Percentiles rank a stretch among this genome's conserved stretches.
phyloP scores from a whole-genome alignment of 2,888 invertebrate species.

The Pristionchus fissidentatus region DNA sequence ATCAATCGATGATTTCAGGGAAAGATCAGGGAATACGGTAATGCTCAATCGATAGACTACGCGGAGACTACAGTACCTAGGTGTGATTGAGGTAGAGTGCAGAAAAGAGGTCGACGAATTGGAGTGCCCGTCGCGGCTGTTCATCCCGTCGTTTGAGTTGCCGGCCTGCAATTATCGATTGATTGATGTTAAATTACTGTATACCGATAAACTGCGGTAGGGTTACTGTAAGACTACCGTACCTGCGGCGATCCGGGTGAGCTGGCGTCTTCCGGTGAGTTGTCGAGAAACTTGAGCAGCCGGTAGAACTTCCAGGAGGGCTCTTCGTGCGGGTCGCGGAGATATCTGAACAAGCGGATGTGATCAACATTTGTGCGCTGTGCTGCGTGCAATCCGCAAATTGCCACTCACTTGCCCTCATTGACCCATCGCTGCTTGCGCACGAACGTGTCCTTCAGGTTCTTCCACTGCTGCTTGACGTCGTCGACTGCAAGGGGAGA shows the following conservation, averaged over 20 bases:
- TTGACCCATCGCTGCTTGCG: constrained; percentile 63
- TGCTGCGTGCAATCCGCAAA: background rate
- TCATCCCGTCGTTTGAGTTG: constrained; percentile 47
- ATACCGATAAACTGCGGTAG: background rate
- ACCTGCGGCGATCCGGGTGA: constrained; percentile 44
- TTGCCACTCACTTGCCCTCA: constrained; percentile 59
- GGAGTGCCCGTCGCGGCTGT: constrained; percentile 26
- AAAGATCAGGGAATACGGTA: background rate
- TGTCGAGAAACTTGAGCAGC: constrained; percentile 61
- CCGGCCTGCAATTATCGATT: constrained; percentile 39
- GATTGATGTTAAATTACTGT: background rate
- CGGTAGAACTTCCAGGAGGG: constrained; percentile 68
- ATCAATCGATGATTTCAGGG: no score
- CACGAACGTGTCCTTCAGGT: constrained; percentile 65
- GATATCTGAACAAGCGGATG: constrained; percentile 48
- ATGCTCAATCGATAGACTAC: background rate
- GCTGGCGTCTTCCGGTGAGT: constrained; percentile 30
- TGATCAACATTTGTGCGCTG: background rate
- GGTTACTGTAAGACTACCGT: background rate
- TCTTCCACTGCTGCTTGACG: constrained; percentile 65
- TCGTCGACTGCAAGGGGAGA: constrained; percentile 57
- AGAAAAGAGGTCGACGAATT: constrained; percentile 12
- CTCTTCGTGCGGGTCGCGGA: constrained; percentile 61
- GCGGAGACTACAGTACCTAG: background rate
- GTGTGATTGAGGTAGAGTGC: background rate